Base-by-base conservation (phyloP, 2,797 vertebrate species). In the Spatula versicolor region DNA sequence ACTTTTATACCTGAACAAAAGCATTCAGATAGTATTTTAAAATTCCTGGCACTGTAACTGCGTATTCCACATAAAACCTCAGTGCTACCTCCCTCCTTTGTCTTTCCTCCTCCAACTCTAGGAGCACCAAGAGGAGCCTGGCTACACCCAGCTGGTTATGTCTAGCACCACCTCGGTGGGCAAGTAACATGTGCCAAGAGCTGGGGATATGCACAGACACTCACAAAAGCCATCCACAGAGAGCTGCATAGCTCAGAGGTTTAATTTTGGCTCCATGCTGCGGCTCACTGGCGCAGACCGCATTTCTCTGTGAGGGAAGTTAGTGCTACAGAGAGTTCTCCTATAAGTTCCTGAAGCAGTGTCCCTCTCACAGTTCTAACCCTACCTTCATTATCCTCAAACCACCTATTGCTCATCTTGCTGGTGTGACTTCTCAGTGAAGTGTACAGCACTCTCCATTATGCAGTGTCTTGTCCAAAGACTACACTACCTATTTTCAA, bases 381-480 rank as follows among this genome's bases (percentile, higher is more conserved):
- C 11, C 50, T 7, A 66, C 5, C 3, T 59, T 69, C 17, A 26
- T 55, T 62, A 46, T 35, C 41, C 28, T 87, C 55, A 66, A 31
- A 79, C 11, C 22, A 81, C 21, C 52, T 59, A 69, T 1, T 30
- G 35, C 35, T 84, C 59, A 66, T 41, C 37, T 58, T 86, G 11
- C 37, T 50, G 52, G 31, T 5, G 3, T 1, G 6, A 9, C 14
- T 62, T 69, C 68, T 45, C 66, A 64, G 1, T 56, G 66, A 90
- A 35, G 35, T 1, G 5, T 14, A 66, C 12, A 58, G 28, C 35
- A 59, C 8, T 8, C 21, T 23, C 54, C 9, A 10, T 6, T n/a
- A 78, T 0, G 1, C 0, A 0, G 11, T 52, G 31, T 25, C 43
- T 75, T 31, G 10, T 25, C 74, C 73, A 69, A 69, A 76, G 23